These are phyloP conservation scores for Drosophila percnosoma DNA, from an alignment of 2,888 invertebrate species.

Conservation along the genomic window DNA sequence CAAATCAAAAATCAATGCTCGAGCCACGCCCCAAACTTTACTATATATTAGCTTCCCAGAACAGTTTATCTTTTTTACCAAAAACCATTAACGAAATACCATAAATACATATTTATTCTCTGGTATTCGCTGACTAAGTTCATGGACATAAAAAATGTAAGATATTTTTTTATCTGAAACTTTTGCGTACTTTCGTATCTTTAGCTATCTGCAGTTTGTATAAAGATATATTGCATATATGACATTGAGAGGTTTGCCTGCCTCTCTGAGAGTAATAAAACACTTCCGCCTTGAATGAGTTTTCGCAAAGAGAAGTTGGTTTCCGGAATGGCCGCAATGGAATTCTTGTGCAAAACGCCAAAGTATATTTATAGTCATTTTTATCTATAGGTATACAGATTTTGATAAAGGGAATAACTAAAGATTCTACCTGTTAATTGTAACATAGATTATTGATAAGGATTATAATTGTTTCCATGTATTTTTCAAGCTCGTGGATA, in stretches of 20 bases:
- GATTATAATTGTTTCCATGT: background rate
- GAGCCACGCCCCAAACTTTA: background rate
- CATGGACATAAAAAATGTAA: too few relatives aligned
- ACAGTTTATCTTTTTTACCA: background rate
- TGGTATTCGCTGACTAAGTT: background rate
- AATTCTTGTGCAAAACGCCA: background rate
- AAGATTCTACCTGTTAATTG: background rate
- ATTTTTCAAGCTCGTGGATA: slow-evolving; percentile 86
- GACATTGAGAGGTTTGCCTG: background rate
- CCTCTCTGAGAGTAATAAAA: background rate
- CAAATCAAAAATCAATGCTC: background rate
- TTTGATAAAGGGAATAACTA: background rate
- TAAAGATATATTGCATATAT: background rate
- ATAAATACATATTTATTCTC: background rate
- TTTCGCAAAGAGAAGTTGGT: background rate
- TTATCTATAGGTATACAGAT: background rate
- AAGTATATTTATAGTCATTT: background rate
- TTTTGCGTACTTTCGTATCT: background rate
- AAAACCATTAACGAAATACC: background rate
- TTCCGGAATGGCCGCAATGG: background rate
- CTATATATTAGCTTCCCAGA: background rate
- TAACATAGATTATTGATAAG: background rate
- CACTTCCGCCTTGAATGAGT: background rate
- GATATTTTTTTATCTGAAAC: background rate
- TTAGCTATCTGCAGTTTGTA: background rate